Evolutionary conservation across 1,140 invertebrate species (phyloP), one percentile per base, ranked within the genome.

Genomic region (Tribolium castaneum): DNA sequence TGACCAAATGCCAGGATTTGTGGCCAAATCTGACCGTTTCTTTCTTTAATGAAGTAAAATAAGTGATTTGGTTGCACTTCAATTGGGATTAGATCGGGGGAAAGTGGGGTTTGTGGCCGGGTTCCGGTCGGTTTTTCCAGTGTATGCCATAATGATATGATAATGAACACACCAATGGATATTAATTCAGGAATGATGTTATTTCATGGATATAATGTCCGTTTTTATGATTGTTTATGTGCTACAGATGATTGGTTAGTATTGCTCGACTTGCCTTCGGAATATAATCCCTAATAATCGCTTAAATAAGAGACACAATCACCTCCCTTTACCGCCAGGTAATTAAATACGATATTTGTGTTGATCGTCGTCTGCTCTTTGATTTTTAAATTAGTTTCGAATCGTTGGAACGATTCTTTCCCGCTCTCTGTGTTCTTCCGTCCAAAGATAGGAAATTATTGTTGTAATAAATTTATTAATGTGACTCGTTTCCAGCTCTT

Each of bases 181-280:
- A 84, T 85, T 84, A 85, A 84, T 86, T 83, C 82, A 75, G 78
- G 81, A 83, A 85, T 84, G 83, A 86, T 84, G 78, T 82, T 82
- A 84, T 81, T 86, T 86, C 84, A 85, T 82, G 84, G 81, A 82
- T 80, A 83, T 85, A 84, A 85, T 78, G 85, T 85, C 84, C 76
- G 82, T 77, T 85, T 86, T 86, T 86, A 86, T 86, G 83, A 82
- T 85, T 86, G 77, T 86, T 86, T 86, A 86, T 86, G 84, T 81
- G 85, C 83, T 86, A 85, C 83, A 85, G 80, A 86, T 86, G 85
- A 86, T 86, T 86, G 85, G 84, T 86, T 86, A 85, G 79, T 85
- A 86, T 85, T 81, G 83, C 80, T 59, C 39, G 62, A 73, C 54
- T 76, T 66, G 72, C 39, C 77, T 76, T 75, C 59, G 75, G 79